Conservation (phyloP, 2,888 invertebrate genomes). For the Eupithecia vulgata region DNA sequence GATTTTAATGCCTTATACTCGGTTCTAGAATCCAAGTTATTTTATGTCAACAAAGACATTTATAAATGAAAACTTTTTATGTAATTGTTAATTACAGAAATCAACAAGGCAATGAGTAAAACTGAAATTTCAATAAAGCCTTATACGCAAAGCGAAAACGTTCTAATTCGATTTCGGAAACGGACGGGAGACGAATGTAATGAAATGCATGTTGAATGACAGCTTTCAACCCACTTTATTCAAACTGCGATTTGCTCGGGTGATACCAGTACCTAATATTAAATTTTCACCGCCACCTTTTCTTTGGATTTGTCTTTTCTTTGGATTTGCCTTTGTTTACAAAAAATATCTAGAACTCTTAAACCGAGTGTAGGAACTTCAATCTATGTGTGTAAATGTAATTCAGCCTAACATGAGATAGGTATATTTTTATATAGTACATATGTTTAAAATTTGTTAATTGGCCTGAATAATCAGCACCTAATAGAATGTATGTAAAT, state of each 20-base stretch:
- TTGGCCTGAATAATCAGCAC: not conserved
- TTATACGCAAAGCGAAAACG: not conserved
- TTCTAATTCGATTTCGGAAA: no score
- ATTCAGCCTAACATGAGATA: no score
- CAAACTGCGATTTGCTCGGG: not conserved
- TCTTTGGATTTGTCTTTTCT: not conserved
- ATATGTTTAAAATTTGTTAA: not conserved
- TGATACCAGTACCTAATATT: not conserved
- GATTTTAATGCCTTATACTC: constrained; percentile 69
- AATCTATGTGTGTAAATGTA: not conserved
- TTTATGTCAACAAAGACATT: not conserved
- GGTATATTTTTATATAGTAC: not conserved
- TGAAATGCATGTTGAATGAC: no score
- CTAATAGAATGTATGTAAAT: not conserved
- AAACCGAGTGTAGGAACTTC: not conserved
- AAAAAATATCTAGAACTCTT: not conserved
- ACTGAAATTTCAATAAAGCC: not conserved
- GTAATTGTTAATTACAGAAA: no score
- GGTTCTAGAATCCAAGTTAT: not conserved
- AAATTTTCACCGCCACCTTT: not conserved
- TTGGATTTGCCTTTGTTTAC: not conserved
- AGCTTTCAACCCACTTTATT: not conserved
- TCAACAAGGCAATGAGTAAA: not conserved
- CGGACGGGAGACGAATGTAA: no score
- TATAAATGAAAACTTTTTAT: no score